Evolutionary conservation across 1,140 invertebrate genomes (phyloP).

Genomic region (Chlorops oryzae): DNA sequence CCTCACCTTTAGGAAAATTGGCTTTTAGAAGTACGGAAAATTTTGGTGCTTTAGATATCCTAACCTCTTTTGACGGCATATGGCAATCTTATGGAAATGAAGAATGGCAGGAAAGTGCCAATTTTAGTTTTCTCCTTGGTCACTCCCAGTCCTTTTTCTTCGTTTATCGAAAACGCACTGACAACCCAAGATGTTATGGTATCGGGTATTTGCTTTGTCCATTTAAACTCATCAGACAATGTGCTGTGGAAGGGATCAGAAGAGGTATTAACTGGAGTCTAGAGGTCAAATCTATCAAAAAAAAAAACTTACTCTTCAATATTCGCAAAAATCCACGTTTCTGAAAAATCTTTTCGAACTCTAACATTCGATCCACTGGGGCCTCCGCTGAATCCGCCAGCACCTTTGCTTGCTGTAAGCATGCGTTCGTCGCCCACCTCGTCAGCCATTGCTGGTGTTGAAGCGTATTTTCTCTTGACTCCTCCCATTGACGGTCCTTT

Average conservation of each 20-base stretch:
- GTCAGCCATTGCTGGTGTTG: too few relatives aligned
- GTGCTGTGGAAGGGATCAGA: conserved; percentile 14
- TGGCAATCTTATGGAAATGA: conserved; percentile 71
- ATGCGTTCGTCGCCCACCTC: too few relatives aligned
- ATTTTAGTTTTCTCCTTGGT: conserved; percentile 66
- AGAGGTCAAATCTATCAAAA: too few relatives aligned
- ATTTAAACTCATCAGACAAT: conserved; percentile 41
- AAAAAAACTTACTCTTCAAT: conserved; percentile 23
- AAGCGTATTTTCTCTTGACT: too few relatives aligned
- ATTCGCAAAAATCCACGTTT: conserved; percentile 42
- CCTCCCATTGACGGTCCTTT: too few relatives aligned
- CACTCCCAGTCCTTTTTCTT: conserved; percentile 76
- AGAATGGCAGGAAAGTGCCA: conserved; percentile 83
- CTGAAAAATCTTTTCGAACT: conserved; percentile 37
- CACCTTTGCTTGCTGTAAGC: too few relatives aligned
- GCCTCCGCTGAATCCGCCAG: too few relatives aligned
- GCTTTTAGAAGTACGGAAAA: not conserved
- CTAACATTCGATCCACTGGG: not conserved
- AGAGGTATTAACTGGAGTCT: not conserved
- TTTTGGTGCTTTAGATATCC: not conserved
- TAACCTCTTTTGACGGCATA: conserved; percentile 77
- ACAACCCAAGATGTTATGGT: conserved; percentile 90
- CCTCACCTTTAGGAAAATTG: conserved; percentile 23
- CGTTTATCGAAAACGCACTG: conserved; percentile 84
- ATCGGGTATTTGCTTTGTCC: conserved; percentile 62